These are phyloP conservation scores for Parthenolecanium corni DNA, from an alignment of 2,888 invertebrate species.

Conservation along the genomic window DNA sequence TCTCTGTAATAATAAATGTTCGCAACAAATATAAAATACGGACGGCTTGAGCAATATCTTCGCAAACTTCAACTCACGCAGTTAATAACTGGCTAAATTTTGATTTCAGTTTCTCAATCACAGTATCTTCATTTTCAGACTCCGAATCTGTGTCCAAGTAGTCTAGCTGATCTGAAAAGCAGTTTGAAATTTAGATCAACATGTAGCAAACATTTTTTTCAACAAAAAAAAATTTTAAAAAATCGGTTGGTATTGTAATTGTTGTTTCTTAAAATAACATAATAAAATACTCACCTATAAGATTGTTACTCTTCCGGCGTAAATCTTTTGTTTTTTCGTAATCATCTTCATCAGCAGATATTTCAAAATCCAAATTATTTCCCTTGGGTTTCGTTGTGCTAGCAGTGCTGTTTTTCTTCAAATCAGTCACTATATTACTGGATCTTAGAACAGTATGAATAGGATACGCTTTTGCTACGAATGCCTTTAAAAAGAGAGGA, in stretches of 20 bases:
- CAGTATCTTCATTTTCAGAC: slow-evolving; percentile 58
- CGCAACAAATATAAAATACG: not conserved
- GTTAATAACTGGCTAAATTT: slow-evolving; percentile 69
- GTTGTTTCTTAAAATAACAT: not conserved
- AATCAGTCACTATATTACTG: not conserved
- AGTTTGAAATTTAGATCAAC: not conserved
- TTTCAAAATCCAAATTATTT: slow-evolving; percentile 41
- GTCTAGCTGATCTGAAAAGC: not conserved
- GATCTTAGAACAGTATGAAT: slow-evolving; percentile 8
- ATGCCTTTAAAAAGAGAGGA: not conserved
- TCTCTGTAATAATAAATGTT: slow-evolving; percentile 3
- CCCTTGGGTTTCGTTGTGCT: not conserved
- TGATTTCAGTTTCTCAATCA: slow-evolving; percentile 56
- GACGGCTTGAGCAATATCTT: not conserved
- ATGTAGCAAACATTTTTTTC: not conserved
- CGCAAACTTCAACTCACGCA: slow-evolving; percentile 42
- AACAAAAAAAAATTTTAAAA: too few relatives aligned
- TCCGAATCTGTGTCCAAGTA: slow-evolving; percentile 39
- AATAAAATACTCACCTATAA: not conserved
- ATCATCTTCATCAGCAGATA: slow-evolving; percentile 49
- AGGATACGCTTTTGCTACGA: slow-evolving; percentile 14
- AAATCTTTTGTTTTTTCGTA: slow-evolving; percentile 37
- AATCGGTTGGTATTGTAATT: too few relatives aligned
- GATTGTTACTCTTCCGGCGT: not conserved
- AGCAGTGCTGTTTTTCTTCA: not conserved